Conservation (phyloP, 2,888 invertebrate species). For the Cryptops parisi region DNA sequence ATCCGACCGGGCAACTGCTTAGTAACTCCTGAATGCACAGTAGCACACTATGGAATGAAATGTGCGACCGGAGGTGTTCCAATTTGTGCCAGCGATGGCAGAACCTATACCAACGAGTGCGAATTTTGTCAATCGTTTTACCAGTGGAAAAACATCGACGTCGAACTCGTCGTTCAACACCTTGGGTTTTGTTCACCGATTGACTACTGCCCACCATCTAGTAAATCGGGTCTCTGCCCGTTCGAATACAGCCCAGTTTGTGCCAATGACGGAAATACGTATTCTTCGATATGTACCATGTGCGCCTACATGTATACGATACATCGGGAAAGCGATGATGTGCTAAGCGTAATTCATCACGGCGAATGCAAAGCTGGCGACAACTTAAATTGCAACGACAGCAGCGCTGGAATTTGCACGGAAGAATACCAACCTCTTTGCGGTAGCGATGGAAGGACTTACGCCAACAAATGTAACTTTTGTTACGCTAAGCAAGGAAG, state of each 20-base stretch:
- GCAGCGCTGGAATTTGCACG: too few relatives aligned
- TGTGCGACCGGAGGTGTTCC: background rate
- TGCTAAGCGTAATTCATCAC: too few relatives aligned
- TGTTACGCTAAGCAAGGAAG: too few relatives aligned
- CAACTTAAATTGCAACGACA: too few relatives aligned
- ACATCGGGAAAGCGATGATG: too few relatives aligned
- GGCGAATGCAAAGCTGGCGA: too few relatives aligned
- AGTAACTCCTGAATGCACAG: too few relatives aligned
- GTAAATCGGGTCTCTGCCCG: background rate
- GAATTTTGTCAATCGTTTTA: background rate
- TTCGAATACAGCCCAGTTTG: background rate
- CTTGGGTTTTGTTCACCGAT: background rate
- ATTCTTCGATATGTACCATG: background rate
- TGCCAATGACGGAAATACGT: background rate
- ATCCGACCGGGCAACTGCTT: too few relatives aligned
- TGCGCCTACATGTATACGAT: background rate
- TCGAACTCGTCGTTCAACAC: background rate
- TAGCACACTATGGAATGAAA: too few relatives aligned
- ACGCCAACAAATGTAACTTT: too few relatives aligned
- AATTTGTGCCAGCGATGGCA: background rate
- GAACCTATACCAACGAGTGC: conserved; percentile 5
- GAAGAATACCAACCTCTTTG: too few relatives aligned
- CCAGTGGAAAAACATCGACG: background rate
- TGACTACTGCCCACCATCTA: conserved; percentile 1
- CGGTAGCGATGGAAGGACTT: too few relatives aligned